A percentile compares a stretch with the other conserved stretches of the same genome.
phyloP scores from a whole-genome alignment of 2,888 invertebrate species.

The Choristoneura rosaceana region DNA sequence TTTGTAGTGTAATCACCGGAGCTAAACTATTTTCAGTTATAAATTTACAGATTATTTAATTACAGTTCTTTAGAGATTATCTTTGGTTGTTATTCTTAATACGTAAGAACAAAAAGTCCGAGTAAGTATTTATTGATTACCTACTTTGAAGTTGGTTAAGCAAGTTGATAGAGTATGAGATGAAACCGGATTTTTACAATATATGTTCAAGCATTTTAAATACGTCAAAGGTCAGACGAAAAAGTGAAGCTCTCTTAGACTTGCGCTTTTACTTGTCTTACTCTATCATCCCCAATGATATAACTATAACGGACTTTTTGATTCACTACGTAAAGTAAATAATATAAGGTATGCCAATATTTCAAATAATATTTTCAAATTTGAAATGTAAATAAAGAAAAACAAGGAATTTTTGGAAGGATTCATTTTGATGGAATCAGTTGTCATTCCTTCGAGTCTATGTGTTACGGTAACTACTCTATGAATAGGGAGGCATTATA shows the following conservation, averaged over 20 bases:
- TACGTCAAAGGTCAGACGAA: too few relatives aligned
- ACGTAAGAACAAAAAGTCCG: constrained; percentile 15
- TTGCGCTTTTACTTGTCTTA: too few relatives aligned
- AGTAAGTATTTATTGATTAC: background rate
- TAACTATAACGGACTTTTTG: background rate
- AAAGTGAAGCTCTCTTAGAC: too few relatives aligned
- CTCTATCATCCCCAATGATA: background rate
- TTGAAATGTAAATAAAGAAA: constrained; percentile 18
- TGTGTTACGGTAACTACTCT: constrained; percentile 31
- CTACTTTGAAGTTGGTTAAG: background rate
- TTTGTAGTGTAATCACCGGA: constrained; percentile 9
- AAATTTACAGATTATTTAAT: background rate
- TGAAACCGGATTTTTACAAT: too few relatives aligned
- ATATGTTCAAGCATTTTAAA: too few relatives aligned
- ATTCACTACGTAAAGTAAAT: constrained; percentile 2
- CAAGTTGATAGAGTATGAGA: background rate
- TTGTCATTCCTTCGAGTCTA: constrained; percentile 21
- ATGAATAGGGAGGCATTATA: constrained; percentile 25
- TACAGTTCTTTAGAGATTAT: background rate
- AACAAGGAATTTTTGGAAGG: constrained; percentile 2
- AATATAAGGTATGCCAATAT: constrained; percentile 3
- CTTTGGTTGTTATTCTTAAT: background rate
- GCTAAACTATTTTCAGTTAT: constrained; percentile 1
- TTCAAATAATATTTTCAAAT: constrained; percentile 20
- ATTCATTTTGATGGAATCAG: constrained; percentile 22